Conservation (phyloP, 2,113 vertebrate species). For the Delphinus delphis region DNA sequence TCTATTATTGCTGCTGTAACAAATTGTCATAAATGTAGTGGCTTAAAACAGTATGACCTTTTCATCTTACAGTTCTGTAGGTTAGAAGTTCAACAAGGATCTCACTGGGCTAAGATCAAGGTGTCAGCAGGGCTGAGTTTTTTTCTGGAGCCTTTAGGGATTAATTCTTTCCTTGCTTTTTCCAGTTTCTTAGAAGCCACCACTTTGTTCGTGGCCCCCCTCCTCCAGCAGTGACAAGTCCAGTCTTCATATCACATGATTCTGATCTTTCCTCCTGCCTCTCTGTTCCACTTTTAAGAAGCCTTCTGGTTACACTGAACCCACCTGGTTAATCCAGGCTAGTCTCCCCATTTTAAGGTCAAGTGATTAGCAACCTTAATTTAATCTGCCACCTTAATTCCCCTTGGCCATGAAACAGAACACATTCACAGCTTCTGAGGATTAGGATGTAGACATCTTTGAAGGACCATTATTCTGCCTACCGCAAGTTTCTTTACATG, state of each 20-base stretch:
- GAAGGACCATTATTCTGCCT: background rate
- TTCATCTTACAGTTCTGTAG: background rate
- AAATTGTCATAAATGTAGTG: background rate
- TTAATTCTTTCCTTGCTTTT: background rate
- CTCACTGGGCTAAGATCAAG: background rate
- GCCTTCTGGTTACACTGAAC: background rate
- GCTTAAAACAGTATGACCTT: background rate
- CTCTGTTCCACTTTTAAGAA: background rate
- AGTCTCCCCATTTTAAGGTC: background rate
- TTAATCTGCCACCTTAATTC: background rate
- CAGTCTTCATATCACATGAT: fast-evolving
- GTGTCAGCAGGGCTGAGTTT: background rate
- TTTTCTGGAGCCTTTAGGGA: background rate
- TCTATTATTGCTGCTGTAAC: background rate
- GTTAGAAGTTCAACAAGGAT: background rate
- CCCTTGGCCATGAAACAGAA: background rate
- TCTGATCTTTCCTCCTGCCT: background rate
- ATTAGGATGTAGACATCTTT: background rate
- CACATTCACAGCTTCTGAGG: background rate
- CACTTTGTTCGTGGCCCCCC: background rate
- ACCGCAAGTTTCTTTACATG: background rate
- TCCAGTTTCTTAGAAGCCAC: background rate
- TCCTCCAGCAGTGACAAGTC: background rate
- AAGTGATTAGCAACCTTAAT: background rate
- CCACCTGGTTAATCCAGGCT: background rate